These are phyloP conservation scores for Hydractinia echinata DNA, from an alignment of 30 jellyfish, hydroid and myxozoan genomes.

Conservation along the genomic window DNA sequence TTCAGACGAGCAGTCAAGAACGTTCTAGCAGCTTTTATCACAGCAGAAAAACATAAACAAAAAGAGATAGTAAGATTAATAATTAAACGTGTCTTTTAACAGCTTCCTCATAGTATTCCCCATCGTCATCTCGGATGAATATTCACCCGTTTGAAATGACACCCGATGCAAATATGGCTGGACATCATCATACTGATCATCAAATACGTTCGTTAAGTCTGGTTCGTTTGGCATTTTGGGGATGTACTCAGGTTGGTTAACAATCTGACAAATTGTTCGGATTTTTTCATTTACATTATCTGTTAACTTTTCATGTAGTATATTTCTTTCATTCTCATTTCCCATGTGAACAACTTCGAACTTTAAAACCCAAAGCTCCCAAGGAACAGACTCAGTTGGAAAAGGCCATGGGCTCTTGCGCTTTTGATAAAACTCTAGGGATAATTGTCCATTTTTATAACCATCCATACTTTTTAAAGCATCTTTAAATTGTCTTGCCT, in stretches of 20 bases:
- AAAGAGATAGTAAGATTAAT: conserved; percentile 13
- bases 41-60: not conserved
- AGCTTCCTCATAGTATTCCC: conserved; percentile 84
- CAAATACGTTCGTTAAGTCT: conserved; percentile 70
- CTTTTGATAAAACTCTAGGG: conserved; percentile 84
- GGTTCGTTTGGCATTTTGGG: conserved; percentile 98
- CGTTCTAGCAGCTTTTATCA: no score
- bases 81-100: conserved; percentile 74
- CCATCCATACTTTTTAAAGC: conserved; percentile 56
- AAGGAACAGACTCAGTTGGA: conserved; percentile 94
- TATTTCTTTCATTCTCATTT: conserved; percentile 58
- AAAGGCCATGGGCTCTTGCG: conserved; percentile 97
- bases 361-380: conserved; percentile 96
- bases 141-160: conserved; percentile 43
- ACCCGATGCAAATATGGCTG: conserved; percentile 88
- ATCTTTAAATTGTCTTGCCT: conserved; percentile 73
- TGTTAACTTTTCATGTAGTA: conserved; percentile 67
- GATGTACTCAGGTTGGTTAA: conserved; percentile 85
- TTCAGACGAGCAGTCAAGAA: no score
- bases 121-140: conserved; percentile 67
- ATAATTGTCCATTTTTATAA: conserved; percentile 84
- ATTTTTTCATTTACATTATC: conserved; percentile 83
- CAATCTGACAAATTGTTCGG: conserved; percentile 64
- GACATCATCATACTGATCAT: conserved; percentile 59
- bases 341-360: conserved; percentile 43